phyloP scores from a whole-genome alignment of 2,888 invertebrate species.

The Agriopis marginaria region DNA sequence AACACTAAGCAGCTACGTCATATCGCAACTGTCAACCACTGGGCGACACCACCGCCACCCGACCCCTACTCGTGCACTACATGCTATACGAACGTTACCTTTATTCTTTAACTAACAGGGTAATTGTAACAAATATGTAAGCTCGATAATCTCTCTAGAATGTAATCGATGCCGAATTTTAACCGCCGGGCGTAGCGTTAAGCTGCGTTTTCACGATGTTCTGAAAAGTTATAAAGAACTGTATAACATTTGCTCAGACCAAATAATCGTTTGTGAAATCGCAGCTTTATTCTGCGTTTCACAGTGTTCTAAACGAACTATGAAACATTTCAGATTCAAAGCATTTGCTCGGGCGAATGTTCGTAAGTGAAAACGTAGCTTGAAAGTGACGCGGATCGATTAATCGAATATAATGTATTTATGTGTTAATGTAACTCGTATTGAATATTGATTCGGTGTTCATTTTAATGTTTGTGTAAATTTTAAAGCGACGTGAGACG shows the following conservation, averaged over 20 bases:
- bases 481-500: conserved; percentile 30
- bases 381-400: not conserved
- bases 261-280: not conserved
- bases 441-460: conserved; percentile 35
- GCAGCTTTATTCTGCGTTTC: not conserved
- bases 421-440: conserved; percentile 24
- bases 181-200: conserved; percentile 9
- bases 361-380: conserved; percentile 2
- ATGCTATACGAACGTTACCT: conserved; percentile 66
- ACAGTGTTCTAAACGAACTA: not conserved
- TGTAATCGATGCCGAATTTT: conserved; percentile 37
- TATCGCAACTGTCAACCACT: conserved; percentile 41
- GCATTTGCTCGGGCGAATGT: conserved; percentile 1
- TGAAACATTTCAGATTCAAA: not conserved
- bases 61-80: conserved; percentile 52
- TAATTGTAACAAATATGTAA: conserved; percentile 60
- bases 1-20: conserved; percentile 65
- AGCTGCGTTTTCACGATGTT: conserved; percentile 6
- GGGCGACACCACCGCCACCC: conserved; percentile 42
- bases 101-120: conserved; percentile 81
- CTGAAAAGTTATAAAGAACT: too few relatives aligned
- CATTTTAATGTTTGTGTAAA: conserved; percentile 31
- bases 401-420: conserved; percentile 24
- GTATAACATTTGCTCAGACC: not conserved
- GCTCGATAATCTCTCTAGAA: conserved; percentile 32